phyloP scores from a whole-genome alignment of 2,113 vertebrate genomes.

The Glaucidium brasilianum region DNA sequence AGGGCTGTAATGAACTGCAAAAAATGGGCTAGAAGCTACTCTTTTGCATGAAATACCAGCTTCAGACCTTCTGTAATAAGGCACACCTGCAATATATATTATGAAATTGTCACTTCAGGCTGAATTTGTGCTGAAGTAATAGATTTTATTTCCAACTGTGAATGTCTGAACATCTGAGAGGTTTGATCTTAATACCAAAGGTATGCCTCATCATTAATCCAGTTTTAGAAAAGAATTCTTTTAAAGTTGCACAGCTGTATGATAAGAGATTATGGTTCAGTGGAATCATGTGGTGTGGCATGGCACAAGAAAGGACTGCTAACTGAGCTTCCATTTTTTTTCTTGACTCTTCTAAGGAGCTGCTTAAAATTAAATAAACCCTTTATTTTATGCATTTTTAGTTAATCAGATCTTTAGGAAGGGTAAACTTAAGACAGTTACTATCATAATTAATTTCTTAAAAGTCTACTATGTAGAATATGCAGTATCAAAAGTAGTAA shows the following conservation, averaged over 20 bases:
- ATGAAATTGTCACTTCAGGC: slow-evolving; percentile 2
- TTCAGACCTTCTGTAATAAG: neutral
- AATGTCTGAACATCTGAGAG: neutral
- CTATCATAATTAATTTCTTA: neutral
- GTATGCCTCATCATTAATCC: neutral
- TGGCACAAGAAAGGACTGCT: neutral
- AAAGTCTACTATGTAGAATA: neutral
- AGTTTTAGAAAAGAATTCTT: neutral
- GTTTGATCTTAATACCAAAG: slow-evolving; percentile 12
- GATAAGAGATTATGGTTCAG: neutral
- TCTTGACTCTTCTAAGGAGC: neutral
- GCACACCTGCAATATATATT: neutral
- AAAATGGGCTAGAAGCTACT: neutral
- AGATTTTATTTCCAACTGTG: neutral
- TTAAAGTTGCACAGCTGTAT: slow-evolving; percentile 2
- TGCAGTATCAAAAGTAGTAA: neutral
- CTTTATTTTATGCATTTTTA: neutral
- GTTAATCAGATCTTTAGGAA: neutral
- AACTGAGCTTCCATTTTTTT: neutral
- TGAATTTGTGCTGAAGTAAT: neutral
- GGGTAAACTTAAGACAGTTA: neutral
- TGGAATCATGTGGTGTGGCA: neutral
- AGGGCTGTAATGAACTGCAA: neutral
- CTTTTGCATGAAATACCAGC: neutral
- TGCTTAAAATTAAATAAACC: neutral